Conservation (phyloP, 1,140 invertebrate genomes). For the Lasioglossum baleicum region DNA sequence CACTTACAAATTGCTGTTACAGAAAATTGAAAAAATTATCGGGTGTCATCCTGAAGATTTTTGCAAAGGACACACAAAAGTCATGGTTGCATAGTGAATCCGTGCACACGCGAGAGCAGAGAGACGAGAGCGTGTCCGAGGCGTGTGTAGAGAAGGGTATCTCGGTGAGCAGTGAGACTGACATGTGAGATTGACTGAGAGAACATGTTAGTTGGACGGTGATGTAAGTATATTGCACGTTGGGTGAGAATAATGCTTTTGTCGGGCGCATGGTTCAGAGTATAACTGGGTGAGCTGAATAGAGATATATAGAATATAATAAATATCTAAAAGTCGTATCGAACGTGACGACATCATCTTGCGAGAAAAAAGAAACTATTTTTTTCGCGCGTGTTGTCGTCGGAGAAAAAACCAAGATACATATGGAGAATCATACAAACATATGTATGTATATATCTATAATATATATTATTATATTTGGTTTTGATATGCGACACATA, state of each 20-base stretch:
- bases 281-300: constrained; percentile 9
- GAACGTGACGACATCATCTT: background rate
- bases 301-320: background rate
- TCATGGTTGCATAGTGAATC: constrained; percentile 35
- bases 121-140: constrained; percentile 39
- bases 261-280: constrained; percentile 26
- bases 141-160: constrained; percentile 28
- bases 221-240: constrained; percentile 46
- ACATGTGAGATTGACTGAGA: constrained; percentile 9
- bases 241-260: constrained; percentile 41
- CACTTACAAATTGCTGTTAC: too few relatives aligned
- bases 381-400: background rate
- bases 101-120: constrained; percentile 51
- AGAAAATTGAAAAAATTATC: background rate
- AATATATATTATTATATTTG: constrained; percentile 1
- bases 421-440: background rate
- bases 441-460: constrained; percentile 27
- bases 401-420: constrained; percentile 22
- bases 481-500: too few relatives aligned
- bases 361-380: background rate
- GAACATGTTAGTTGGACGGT: constrained; percentile 44
- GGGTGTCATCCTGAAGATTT: constrained; percentile 22
- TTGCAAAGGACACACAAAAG: background rate
- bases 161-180: constrained; percentile 18
- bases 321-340: background rate